Evolutionary conservation across 2,797 vertebrate genomes (phyloP).

Genomic region (Neopelma chrysocephalum): DNA sequence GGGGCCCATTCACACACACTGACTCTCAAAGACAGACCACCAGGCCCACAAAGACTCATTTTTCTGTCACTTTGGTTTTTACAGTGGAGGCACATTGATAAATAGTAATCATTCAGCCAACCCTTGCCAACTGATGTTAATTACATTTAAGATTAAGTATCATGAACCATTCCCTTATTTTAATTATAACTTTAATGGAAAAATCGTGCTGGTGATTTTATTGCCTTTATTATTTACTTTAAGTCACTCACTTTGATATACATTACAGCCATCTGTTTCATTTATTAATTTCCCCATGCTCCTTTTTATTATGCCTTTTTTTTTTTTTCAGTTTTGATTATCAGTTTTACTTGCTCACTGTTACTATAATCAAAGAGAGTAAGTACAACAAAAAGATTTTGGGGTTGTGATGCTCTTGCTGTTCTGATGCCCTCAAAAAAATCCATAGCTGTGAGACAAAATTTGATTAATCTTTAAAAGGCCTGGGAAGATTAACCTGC

Average conservation of each 20-base stretch:
- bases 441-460: neutral
- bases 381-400: neutral
- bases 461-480: neutral
- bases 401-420: neutral
- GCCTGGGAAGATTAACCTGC: neutral
- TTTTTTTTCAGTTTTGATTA: neutral
- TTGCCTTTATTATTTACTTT: conserved; percentile 44
- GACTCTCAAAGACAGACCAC: neutral
- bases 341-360: neutral
- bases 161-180: neutral
- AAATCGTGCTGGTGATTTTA: neutral
- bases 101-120: neutral
- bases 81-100: neutral
- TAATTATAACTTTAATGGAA: conserved; percentile 13
- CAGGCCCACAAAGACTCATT: neutral
- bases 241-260: neutral
- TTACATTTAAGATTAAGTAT: conserved; percentile 13
- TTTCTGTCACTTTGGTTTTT: neutral
- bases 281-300: neutral
- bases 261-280: neutral
- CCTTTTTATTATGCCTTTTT: neutral
- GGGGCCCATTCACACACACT: neutral
- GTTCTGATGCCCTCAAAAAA: neutral
- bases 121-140: conserved; percentile 1
- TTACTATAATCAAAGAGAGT: neutral